Percentiles rank a stretch among this genome's conserved stretches.
Evolutionary conservation across 1,140 invertebrate species (phyloP).

Genomic region (Neodiprion lecontei): DNA sequence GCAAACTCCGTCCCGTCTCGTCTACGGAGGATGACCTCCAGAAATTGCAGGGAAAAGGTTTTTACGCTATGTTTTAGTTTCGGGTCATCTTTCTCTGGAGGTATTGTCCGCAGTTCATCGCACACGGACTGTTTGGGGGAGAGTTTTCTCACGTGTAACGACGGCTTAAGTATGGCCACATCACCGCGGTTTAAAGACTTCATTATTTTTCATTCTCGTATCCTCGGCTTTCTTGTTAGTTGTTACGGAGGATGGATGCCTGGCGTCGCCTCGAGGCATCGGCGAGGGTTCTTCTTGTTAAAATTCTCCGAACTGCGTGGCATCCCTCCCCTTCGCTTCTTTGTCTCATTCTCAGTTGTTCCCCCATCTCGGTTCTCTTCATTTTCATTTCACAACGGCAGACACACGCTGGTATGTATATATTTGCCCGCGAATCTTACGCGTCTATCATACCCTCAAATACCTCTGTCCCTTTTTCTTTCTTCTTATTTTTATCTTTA

Average conservation of each 20-base stretch:
- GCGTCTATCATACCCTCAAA: no score
- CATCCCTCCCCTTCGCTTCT: neutral
- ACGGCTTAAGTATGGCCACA: neutral
- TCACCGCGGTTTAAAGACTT: neutral
- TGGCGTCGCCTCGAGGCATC: neutral
- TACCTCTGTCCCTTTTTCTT: no score
- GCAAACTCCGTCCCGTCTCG: neutral
- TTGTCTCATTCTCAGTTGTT: neutral
- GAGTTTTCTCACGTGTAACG: neutral
- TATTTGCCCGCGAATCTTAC: no score
- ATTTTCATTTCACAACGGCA: conserved; percentile 15
- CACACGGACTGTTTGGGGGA: neutral
- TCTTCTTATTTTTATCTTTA: no score
- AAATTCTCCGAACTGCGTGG: neutral
- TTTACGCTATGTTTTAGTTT: neutral
- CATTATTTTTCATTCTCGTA: neutral
- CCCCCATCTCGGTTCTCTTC: neutral
- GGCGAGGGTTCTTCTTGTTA: neutral
- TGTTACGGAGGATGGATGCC: conserved; percentile 6
- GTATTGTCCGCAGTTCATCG: no score
- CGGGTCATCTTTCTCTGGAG: neutral
- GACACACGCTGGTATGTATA: neutral
- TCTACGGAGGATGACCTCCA: neutral
- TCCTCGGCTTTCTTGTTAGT: neutral
- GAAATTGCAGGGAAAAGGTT: neutral